Evolutionary conservation across 2,113 vertebrate species (phyloP), one percentile per base, ranked within the genome.

Genomic region (Alexandromys fortis): DNA sequence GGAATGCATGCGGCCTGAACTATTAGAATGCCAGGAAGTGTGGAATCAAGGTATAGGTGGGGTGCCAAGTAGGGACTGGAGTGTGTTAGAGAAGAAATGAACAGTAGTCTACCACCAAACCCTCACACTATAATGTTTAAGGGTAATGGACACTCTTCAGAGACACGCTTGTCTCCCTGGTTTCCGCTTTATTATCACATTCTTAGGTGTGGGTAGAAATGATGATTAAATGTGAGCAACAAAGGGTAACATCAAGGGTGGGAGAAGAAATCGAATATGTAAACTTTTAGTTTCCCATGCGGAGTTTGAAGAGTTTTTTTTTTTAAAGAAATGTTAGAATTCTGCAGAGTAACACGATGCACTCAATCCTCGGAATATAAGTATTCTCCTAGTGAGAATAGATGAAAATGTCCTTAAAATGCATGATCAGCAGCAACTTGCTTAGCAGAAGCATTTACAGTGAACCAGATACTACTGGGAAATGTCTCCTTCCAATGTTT

Each of bases 341-440:
- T 75, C 70, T 92, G 30, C 30, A 58, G 47, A 63, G 47, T 67
- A 58, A 33, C 47, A 77, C 21, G 55, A 70, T 95, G 28, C 75
- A 86, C 9, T 88, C 76, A 83, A 0, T 95, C 68, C n/a, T 95
- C 77, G 90, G 61, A 91, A 73, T 65, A 45, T 75, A 93, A 70
- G 33, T 42, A n/a, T 94, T 76, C 5, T 90, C 2, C 52, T 76
- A 26, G n/a, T 88, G 70, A 92, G 67, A 82, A 91, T 89, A 93
- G 67, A 86, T 94, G 61, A 85, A 95, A 79, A 58, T 86, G 89
- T 67, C 33, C 49, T 95, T 83, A 58, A 96, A 75, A 45, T 87
- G 17, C 83, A 72, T 88, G 42, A 49, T 24, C 47, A 92, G 52
- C 14, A 17, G 24, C 70, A 89, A 3, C 67, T 26, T 35, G 82